Base-by-base conservation (phyloP, 2,888 invertebrate genomes). In the Stenotaenia linearis region DNA sequence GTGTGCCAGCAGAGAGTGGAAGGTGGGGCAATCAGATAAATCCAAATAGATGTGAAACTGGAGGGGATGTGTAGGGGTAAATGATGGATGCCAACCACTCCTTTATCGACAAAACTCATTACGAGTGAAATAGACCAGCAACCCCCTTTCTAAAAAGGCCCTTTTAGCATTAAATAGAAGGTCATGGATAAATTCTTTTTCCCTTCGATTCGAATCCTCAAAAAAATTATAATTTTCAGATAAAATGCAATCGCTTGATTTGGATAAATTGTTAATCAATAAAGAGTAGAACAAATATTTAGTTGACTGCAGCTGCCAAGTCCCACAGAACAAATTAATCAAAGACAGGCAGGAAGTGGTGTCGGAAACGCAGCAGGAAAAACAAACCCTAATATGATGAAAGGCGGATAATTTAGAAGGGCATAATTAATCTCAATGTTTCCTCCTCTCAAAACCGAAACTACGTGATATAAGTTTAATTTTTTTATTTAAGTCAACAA, bases 41-140 rank as follows among this genome's bases (percentile, higher is more conserved):
- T 15, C 23, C 61, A 61, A 61, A 69, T 69, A 69, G 28, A 69
- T 69, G 69, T 28, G 69, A 28, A 28, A 32, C 4, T 6, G 76
- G 35, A 35, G 32, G 76, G 75, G 76, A 30, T 9, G 76, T 23
- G 76, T 75, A 37, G 76, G 76, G 76, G 76, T 75, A 75, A 75
- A 75, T 37, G 37, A 37, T 37, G 76, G 37, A 75, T 37, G 37
- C 75, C 75, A 75, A 32, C 75, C 75, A 18, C 75, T 37, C 32
- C 37, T 75, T 35, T 32, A 75, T 75, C 75, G 32, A 75, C 75
- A 75, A 75, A 75, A 69, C 69, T 69, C 69, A 69, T 69, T 69
- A 69, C 69, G 69, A 69, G 69, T 69, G 69, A 69, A 69, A 69
- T 69, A 69, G 69, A 28, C 69, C 69, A 69, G 69, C 25, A 12